These are phyloP conservation scores for Hippolais icterina DNA, from an alignment of 2,113 vertebrate species.

Conservation along the genomic window DNA sequence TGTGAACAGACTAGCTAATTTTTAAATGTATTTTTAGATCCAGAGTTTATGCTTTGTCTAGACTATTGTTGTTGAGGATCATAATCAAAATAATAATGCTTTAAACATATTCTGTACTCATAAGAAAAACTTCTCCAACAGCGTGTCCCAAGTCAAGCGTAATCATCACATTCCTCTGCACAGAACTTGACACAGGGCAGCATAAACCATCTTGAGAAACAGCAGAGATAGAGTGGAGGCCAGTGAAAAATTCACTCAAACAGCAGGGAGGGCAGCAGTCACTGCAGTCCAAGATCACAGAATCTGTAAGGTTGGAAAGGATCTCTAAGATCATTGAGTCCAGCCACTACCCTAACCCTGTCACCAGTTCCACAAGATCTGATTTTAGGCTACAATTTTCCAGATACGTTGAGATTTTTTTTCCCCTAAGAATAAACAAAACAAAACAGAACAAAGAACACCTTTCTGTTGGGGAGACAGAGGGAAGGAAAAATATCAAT, in stretches of 20 bases:
- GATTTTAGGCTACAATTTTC: not conserved
- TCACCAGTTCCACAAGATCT: not conserved
- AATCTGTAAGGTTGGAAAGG: not conserved
- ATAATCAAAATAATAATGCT: not conserved
- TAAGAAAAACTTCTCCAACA: not conserved
- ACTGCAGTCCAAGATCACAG: not conserved
- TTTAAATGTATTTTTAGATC: slow-evolving; percentile 42
- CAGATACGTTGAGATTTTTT: not conserved
- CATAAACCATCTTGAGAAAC: not conserved
- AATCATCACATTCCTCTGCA: not conserved
- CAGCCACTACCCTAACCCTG: not conserved
- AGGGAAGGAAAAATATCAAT: not conserved
- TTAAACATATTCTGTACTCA: not conserved
- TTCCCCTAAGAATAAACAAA: not conserved
- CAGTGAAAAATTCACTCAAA: not conserved
- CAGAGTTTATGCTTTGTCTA: slow-evolving; percentile 45
- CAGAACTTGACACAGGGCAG: not conserved
- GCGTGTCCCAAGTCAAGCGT: not conserved
- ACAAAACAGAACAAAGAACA: rapidly evolving
- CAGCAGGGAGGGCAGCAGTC: not conserved
- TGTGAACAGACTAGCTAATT: slow-evolving; percentile 38
- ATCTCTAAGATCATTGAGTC: not conserved
- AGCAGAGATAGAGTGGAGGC: rapidly evolving
- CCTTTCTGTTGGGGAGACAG: not conserved
- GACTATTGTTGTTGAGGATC: slow-evolving; percentile 31